Percentiles rank a stretch among this genome's conserved stretches.
phyloP scores from a whole-genome alignment of 1,140 invertebrate genomes.

The Plectus sambesii region DNA sequence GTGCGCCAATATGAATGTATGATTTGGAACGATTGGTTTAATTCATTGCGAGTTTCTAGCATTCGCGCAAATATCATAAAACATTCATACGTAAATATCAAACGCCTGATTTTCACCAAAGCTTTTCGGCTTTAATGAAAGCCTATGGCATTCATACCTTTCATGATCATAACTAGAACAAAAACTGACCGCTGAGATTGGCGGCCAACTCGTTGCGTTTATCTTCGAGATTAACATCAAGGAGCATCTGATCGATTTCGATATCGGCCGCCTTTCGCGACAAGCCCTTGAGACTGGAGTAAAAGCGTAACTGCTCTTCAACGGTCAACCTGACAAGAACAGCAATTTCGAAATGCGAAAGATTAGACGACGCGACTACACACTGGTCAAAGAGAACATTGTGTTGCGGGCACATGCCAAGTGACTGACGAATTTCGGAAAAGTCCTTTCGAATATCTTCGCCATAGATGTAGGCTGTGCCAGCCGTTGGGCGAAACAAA shows the following conservation, averaged over 20 bases:
- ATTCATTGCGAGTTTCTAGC: too few species aligned
- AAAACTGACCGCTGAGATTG: slow-evolving; percentile 54
- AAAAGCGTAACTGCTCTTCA: slow-evolving; percentile 53
- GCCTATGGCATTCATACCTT: too few species aligned
- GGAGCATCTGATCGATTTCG: slow-evolving; percentile 49
- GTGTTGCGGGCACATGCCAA: slow-evolving; percentile 59
- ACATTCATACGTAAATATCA: slow-evolving; percentile 39
- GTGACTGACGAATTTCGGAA: slow-evolving; percentile 51
- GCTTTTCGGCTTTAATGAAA: too few species aligned
- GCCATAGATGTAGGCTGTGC: slow-evolving; percentile 55
- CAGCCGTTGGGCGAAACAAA: slow-evolving; percentile 54
- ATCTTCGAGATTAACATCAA: slow-evolving; percentile 51
- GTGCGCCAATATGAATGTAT: too few species aligned
- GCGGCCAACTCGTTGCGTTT: slow-evolving; percentile 52
- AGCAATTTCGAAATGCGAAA: slow-evolving; percentile 1
- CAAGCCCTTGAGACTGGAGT: slow-evolving; percentile 51
- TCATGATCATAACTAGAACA: too few species aligned
- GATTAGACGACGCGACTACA: slow-evolving; percentile 25
- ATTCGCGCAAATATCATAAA: slow-evolving; percentile 1
- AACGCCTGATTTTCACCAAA: slow-evolving; percentile 53
- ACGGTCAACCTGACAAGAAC: slow-evolving; percentile 49
- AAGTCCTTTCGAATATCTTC: slow-evolving; percentile 54
- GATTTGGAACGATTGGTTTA: too few species aligned
- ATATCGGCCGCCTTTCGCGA: slow-evolving; percentile 31
- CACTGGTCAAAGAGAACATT: slow-evolving; percentile 57